Evolutionary conservation across 2,113 vertebrate species (phyloP).

Genomic region (Platichthys flesus): DNA sequence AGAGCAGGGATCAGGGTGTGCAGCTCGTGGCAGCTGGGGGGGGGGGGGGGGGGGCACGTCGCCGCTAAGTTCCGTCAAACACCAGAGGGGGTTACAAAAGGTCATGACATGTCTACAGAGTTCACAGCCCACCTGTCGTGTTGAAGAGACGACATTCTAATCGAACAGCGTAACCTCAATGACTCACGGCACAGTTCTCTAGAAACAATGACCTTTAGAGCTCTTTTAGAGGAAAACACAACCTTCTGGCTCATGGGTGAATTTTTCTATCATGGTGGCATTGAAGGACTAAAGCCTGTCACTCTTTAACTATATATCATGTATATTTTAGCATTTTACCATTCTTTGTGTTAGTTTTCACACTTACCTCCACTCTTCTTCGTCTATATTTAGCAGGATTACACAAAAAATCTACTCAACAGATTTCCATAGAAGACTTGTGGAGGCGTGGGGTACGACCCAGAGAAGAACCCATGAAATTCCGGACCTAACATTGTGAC

Average conservation of each 20-base stretch:
- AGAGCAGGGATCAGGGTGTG: conserved; percentile 29
- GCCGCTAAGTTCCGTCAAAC: conserved; percentile 17
- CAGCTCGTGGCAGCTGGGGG: conserved; percentile 10
- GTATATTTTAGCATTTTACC: too few relatives aligned
- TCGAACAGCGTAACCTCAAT: not conserved
- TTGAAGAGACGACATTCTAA: not conserved
- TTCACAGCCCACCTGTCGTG: conserved; percentile 4
- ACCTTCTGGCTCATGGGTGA: not conserved
- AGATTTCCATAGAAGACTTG: too few relatives aligned
- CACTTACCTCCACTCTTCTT: too few relatives aligned
- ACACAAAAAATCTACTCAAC: too few relatives aligned
- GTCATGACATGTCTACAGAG: not conserved
- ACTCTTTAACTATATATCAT: too few relatives aligned
- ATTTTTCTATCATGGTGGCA: not conserved
- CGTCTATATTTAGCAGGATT: too few relatives aligned
- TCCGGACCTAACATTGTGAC: too few relatives aligned
- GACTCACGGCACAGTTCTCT: not conserved
- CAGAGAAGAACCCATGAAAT: too few relatives aligned
- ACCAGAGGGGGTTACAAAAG: conserved; percentile 10
- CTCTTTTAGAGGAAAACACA: not conserved
- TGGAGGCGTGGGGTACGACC: too few relatives aligned
- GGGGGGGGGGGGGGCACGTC: not conserved
- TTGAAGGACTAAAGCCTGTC: not conserved
- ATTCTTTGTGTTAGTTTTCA: too few relatives aligned
- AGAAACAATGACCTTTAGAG: not conserved